A percentile compares a stretch with the other conserved stretches of the same genome.
These are phyloP conservation scores for Leptopilina myrica DNA, from an alignment of 2,888 invertebrate genomes.

Conservation along the genomic window DNA sequence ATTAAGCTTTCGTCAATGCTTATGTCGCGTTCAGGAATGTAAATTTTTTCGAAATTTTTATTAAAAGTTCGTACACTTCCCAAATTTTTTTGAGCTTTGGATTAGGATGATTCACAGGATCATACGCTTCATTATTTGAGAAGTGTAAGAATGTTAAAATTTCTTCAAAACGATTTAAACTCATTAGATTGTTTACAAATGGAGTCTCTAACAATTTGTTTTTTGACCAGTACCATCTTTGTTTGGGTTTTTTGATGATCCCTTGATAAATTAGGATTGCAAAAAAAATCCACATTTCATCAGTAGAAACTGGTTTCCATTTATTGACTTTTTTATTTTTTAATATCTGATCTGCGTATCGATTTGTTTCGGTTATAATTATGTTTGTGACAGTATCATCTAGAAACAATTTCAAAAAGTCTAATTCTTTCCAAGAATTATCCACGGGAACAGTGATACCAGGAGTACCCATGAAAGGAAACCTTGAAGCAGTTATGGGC, in stretches of 20 bases:
- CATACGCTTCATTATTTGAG: constrained; percentile 9
- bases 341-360: too few relatives aligned
- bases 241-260: not conserved
- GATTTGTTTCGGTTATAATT: too few relatives aligned
- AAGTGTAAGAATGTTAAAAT: constrained; percentile 9
- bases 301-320: constrained; percentile 1
- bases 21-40: not conserved
- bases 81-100: constrained; percentile 14
- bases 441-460: constrained; percentile 1
- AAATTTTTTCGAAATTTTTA: constrained; percentile 34
- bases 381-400: not conserved
- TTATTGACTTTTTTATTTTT: not conserved
- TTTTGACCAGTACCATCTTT: constrained; percentile 16
- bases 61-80: not conserved
- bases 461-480: not conserved
- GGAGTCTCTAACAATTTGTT: constrained; percentile 15
- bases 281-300: constrained; percentile 24
- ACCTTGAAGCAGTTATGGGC: too few relatives aligned
- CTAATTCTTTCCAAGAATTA: not conserved
- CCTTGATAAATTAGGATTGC: constrained; percentile 6
- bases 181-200: not conserved
- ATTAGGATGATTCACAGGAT: constrained; percentile 10
- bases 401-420: constrained; percentile 15
- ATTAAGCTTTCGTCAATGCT: constrained; percentile 22
- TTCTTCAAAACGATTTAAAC: not conserved